Evolutionary conservation across 2,888 invertebrate genomes (phyloP).

Genomic region (Amitus sp.): DNA sequence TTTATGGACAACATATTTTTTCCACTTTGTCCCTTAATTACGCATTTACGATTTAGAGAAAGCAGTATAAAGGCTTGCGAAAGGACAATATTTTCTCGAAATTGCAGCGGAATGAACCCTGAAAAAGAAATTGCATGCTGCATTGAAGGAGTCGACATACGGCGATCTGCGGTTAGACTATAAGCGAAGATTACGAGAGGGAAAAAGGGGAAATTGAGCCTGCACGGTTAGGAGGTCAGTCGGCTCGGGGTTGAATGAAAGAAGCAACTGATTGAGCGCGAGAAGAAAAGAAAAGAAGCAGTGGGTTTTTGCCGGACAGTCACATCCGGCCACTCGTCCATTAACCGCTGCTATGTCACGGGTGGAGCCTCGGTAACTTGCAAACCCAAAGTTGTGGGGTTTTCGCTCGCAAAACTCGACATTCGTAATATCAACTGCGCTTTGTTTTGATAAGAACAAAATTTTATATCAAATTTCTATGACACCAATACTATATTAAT

Average conservation of each 20-base stretch:
- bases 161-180: slow-evolving; percentile 27
- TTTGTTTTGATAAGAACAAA: too few species aligned
- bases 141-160: slow-evolving; percentile 33
- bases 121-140: slow-evolving; percentile 38
- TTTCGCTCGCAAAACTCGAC: slow-evolving; percentile 39
- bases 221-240: slow-evolving; percentile 28
- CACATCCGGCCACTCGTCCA: slow-evolving; percentile 62
- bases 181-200: slow-evolving; percentile 22
- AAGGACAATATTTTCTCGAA: too few species aligned
- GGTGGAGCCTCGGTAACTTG: slow-evolving; percentile 55
- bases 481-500: too few species aligned
- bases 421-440: too few species aligned
- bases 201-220: slow-evolving; percentile 36
- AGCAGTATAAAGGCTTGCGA: too few species aligned
- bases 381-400: too few species aligned
- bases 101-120: slow-evolving; percentile 25
- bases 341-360: too few species aligned
- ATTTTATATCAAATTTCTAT: too few species aligned
- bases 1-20: too few species aligned
- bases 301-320: slow-evolving; percentile 57
- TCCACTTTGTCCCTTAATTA: too few species aligned
- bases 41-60: too few species aligned
- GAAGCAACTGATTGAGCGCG: slow-evolving; percentile 41
- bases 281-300: slow-evolving; percentile 44
- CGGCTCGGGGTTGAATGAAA: slow-evolving; percentile 24